Conservation (phyloP, 2,888 invertebrate genomes). For the Antheraea yamamai region DNA sequence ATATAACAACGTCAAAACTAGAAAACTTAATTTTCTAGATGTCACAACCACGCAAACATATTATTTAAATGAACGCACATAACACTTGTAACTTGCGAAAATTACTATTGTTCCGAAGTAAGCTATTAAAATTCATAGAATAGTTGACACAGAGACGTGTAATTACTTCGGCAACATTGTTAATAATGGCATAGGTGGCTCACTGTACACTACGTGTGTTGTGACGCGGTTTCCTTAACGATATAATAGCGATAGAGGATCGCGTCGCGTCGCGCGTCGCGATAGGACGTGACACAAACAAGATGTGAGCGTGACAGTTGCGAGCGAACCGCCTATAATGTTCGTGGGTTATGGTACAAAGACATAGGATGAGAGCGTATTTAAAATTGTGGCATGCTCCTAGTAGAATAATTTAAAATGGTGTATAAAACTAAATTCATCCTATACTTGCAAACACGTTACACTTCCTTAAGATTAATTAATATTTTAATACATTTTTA, state of each 20-base stretch:
- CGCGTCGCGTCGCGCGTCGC: slow-evolving; percentile 29
- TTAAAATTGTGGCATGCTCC: too few species aligned
- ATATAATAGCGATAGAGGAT: slow-evolving; percentile 44
- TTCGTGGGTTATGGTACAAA: slow-evolving; percentile 23
- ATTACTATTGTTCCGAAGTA: slow-evolving; percentile 15
- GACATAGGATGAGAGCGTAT: slow-evolving; percentile 13
- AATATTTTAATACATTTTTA: too few species aligned
- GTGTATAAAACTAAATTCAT: too few species aligned
- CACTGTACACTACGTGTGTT: slow-evolving; percentile 31
- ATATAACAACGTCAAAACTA: not conserved
- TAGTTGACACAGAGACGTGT: slow-evolving; percentile 12
- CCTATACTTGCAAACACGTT: too few species aligned
- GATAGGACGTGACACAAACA: slow-evolving; percentile 48
- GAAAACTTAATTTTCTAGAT: not conserved
- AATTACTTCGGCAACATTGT: slow-evolving; percentile 22
- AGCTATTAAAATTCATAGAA: slow-evolving; percentile 16
- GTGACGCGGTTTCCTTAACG: slow-evolving; percentile 44
- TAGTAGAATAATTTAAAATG: too few species aligned
- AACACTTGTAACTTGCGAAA: slow-evolving; percentile 7
- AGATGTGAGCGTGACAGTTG: slow-evolving; percentile 50
- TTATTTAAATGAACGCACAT: slow-evolving; percentile 8
- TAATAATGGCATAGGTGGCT: not conserved
- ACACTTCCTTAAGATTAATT: too few species aligned
- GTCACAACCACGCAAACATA: slow-evolving; percentile 10
- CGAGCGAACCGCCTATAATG: slow-evolving; percentile 39